phyloP scores from a whole-genome alignment of 2,797 vertebrate species.

The Sebastes nivosus region DNA sequence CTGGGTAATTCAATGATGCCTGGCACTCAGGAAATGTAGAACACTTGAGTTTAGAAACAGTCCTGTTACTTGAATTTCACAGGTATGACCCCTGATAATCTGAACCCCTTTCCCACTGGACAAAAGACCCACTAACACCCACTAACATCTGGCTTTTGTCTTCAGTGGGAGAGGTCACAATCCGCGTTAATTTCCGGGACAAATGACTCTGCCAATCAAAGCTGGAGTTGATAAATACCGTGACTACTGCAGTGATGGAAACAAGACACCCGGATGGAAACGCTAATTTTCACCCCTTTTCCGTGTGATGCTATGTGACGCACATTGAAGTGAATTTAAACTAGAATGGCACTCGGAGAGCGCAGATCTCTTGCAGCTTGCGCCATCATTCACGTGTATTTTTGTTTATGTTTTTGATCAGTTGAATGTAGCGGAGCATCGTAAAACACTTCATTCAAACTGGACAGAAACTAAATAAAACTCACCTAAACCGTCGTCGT shows the following conservation, averaged over 20 bases:
- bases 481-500: no score
- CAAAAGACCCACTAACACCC: neutral
- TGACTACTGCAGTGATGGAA: no score
- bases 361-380: no score
- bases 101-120: neutral
- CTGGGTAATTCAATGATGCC: conserved; percentile 6
- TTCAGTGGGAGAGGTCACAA: neutral
- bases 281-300: neutral
- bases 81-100: neutral
- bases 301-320: neutral
- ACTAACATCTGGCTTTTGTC: neutral
- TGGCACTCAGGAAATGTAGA: neutral
- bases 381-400: no score
- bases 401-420: no score
- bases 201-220: no score
- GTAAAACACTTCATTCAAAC: no score
- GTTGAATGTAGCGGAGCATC: no score
- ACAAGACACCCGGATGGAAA: neutral
- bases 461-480: no score
- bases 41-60: neutral
- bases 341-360: no score
- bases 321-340: neutral
- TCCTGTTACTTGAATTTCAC: neutral
- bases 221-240: no score
- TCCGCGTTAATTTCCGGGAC: no score